Conservation (phyloP, 2,113 vertebrate species). For the Thunnus thynnus region DNA sequence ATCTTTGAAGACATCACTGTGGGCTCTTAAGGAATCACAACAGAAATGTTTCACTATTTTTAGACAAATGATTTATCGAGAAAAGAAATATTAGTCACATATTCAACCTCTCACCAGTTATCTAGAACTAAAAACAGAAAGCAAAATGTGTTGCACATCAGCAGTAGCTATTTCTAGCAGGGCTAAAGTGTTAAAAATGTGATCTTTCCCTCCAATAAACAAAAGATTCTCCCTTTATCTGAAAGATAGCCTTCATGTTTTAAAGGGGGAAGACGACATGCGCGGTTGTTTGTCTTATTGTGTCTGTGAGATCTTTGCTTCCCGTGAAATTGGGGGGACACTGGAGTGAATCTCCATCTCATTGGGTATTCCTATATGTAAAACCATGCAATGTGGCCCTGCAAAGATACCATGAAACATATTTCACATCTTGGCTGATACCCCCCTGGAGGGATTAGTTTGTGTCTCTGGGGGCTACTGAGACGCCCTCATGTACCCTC, state of each 20-base stretch:
- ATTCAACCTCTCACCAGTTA: no score
- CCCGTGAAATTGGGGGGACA: constrained; percentile 80
- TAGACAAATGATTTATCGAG: background rate
- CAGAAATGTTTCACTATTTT: background rate
- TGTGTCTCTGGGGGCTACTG: constrained; percentile 65
- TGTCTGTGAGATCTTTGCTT: constrained; percentile 44
- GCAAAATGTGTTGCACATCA: background rate
- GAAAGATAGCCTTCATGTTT: constrained; percentile 6
- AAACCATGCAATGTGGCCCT: constrained; percentile 64
- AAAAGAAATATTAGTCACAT: no score
- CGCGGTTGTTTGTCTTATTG: constrained; percentile 32
- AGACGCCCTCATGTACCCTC: constrained; percentile 42
- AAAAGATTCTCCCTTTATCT: constrained; percentile 46
- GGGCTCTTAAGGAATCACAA: no score
- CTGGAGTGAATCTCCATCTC: constrained; percentile 68
- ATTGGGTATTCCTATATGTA: constrained; percentile 71
- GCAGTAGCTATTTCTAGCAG: background rate
- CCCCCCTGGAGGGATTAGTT: constrained; percentile 67
- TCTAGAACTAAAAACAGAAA: background rate
- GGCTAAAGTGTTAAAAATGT: background rate
- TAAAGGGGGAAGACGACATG: constrained; percentile 37
- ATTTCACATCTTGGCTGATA: constrained; percentile 51
- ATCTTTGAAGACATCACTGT: no score
- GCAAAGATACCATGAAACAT: constrained; percentile 68
- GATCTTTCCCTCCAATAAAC: constrained; percentile 18